Conservation (phyloP, 2,797 vertebrate species). For the Molossus molossus region DNA sequence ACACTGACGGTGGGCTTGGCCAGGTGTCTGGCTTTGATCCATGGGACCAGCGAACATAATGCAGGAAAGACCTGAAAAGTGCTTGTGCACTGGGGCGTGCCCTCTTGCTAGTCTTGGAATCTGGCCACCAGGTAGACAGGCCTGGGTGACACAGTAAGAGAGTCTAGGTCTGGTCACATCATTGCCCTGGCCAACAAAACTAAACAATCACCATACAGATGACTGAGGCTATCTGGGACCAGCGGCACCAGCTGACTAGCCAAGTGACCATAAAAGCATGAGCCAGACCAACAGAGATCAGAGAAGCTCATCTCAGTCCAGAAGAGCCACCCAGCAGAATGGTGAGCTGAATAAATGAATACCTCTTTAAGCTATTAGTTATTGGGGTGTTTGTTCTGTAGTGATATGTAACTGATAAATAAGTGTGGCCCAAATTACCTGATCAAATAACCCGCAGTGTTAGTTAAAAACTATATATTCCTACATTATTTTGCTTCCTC, state of each 20-base stretch:
- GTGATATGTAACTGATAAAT: constrained; percentile 1
- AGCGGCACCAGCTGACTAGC: not conserved
- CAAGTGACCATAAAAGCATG: not conserved
- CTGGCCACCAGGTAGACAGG: not conserved
- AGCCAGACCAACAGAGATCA: not conserved
- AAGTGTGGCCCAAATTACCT: constrained; percentile 4
- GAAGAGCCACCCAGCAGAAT: not conserved
- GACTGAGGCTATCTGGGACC: not conserved
- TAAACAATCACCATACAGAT: not conserved
- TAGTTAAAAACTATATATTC: constrained; percentile 38
- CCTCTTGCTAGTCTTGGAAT: not conserved
- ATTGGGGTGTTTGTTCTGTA: not conserved
- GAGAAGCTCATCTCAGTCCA: not conserved
- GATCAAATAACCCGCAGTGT: not conserved
- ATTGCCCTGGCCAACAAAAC: not conserved
- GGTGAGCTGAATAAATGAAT: not conserved
- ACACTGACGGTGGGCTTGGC: not conserved
- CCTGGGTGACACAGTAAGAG: not conserved
- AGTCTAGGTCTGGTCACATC: not conserved
- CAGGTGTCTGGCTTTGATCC: not conserved
- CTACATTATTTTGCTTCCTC: not conserved
- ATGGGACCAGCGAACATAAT: not conserved
- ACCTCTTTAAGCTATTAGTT: not conserved
- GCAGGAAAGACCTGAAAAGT: not conserved
- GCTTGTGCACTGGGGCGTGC: not conserved